Base-by-base conservation (phyloP, 1,140 invertebrate species). In the Brachionus plicatilis region DNA sequence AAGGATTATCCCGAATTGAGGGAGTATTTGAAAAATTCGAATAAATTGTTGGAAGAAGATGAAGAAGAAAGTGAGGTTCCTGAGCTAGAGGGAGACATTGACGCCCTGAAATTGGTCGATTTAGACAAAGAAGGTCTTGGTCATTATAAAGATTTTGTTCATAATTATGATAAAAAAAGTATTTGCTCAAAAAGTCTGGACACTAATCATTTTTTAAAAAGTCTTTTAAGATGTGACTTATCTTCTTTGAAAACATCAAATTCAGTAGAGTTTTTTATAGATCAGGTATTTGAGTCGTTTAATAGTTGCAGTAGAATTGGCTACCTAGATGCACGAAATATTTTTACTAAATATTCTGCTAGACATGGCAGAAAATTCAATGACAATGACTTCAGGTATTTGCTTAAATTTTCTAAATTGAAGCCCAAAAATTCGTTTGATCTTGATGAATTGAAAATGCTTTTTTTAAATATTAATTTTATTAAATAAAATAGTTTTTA, bases 51-150 rank as follows among this genome's bases (percentile, higher is more conserved):
- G 3, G n/a, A 50, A 7, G n/a, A 50, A 7, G n/a, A 27, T 76
- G 20, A 3, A n/a, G 41, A 17, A 17, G 53, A 60, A 24, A 20
- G 2, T 24, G 53, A 60, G 3, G n/a, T 9, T 60, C 33, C 37
- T 43, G 68, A 72, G 17, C 41, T 72, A 6, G 68, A 72, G 43
- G 72, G 72, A 5, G 72, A 76, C 27, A 33, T 76, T 14, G 72
- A 47, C 12, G 72, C 72, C 1, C 27, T 76, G 4, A 50, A 50
- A 27, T 14, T 50, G 3, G 27, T 76, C 27, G 72, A 76, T 50
- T 76, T 76, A 27, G 72, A 76, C 27, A 76, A 76, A 50, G 41
- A 76, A 33, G 72, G 72, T 27, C 43, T 76, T 50, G 27, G 72
- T n/a, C 43, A 76, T 11, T 76, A 76, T 33, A 76, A 76, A 50